These are phyloP conservation scores for Nymphicus hollandicus DNA, from an alignment of 2,113 vertebrate species.

Conservation along the genomic window DNA sequence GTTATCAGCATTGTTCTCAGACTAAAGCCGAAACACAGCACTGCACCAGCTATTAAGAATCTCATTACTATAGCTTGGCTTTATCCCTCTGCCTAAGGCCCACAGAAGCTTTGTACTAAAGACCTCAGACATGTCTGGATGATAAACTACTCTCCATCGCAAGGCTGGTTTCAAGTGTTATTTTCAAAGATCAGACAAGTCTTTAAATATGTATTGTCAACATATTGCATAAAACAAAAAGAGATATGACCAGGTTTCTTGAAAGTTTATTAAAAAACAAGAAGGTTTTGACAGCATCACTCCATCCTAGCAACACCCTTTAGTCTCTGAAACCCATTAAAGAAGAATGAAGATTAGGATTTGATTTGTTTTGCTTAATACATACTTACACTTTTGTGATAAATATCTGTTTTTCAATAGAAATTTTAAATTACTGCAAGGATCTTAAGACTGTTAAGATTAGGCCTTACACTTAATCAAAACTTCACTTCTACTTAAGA, in stretches of 20 bases:
- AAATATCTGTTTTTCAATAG: not conserved
- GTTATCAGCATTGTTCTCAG: too few species aligned
- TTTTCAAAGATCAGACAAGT: not conserved
- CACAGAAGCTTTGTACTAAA: not conserved
- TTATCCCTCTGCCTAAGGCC: not conserved
- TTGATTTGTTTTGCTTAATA: not conserved
- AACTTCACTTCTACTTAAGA: not conserved
- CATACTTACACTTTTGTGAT: not conserved
- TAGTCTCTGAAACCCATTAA: not conserved
- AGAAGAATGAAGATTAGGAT: not conserved
- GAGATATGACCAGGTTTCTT: rapidly evolving
- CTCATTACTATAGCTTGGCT: too few species aligned
- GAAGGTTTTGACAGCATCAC: not conserved
- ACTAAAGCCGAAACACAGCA: too few species aligned
- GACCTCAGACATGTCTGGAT: not conserved
- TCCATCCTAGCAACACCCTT: not conserved
- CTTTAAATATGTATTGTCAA: not conserved
- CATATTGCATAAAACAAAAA: not conserved
- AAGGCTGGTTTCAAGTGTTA: not conserved
- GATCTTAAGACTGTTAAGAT: not conserved
- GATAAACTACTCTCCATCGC: not conserved
- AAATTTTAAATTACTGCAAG: not conserved
- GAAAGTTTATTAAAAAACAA: not conserved
- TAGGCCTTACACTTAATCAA: not conserved
- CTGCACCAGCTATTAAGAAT: too few species aligned